Evolutionary conservation across 2,888 invertebrate species (phyloP), one percentile per base, ranked within the genome.

Genomic region (Tetropium fuscum): DNA sequence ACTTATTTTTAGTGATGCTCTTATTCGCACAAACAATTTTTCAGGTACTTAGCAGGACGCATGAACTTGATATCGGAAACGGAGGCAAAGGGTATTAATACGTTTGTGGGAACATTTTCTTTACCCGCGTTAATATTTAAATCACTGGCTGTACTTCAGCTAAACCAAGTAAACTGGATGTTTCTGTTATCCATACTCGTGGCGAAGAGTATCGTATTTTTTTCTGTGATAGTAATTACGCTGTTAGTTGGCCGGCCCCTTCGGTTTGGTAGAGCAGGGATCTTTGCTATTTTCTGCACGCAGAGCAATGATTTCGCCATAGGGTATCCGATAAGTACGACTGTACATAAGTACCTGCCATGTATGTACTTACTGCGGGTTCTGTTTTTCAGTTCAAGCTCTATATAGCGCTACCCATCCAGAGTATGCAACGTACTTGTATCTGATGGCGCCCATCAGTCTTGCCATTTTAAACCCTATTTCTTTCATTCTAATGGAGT

Each of bases 291-390:
- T 75, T 97, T 97, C 81, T 92, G 94, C 72, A 97, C 97, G 0
- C 97, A 97, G 80, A 97, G 96, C 79, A 98, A 98, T 85, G 98
- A 98, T 82, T 97, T 98, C 84, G 97, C 98, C 13, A 88, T 98
- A 71, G 97, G 97, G 62, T 96, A 92, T 83, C 97, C 98, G 3
- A 95, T 97, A 71, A 91, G 96, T 94, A 85, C 88, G 85, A n/a
- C 16, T 15, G 3, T 27, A 8, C 8, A 15, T n/a, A n/a, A n/a
- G n/a, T n/a, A n/a, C n/a, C n/a, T n/a, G n/a, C n/a, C n/a, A n/a
- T n/a, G n/a, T n/a, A n/a, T n/a, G n/a, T n/a, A n/a, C n/a, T n/a
- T n/a, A n/a, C n/a, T n/a, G n/a, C n/a, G n/a, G n/a, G n/a, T n/a
- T n/a, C n/a, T 57, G 41, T 65, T 63, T 83, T 83, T 69, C 84